Percentiles rank a stretch among this genome's conserved stretches.
Conservation (phyloP, 2,888 invertebrate species). For the Noctua comes region DNA sequence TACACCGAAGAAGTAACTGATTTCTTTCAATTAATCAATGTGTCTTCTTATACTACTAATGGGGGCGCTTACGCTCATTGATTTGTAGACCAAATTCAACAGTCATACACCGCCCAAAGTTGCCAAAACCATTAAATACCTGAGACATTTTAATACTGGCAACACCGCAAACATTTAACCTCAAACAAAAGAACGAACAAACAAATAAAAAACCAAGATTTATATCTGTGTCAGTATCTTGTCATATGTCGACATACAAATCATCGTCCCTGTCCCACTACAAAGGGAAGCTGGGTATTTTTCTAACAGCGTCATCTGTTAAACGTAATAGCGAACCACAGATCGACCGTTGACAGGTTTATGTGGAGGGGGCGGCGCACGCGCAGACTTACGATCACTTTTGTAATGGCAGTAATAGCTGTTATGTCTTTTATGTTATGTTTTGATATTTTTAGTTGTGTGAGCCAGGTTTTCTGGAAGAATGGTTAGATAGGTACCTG, state of each 20-base stretch:
- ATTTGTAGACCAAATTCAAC: neutral
- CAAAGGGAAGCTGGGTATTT: constrained; percentile 65
- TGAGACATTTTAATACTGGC: neutral
- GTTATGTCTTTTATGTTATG: constrained; percentile 50
- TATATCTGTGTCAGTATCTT: constrained; percentile 64
- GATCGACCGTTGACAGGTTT: constrained; percentile 81
- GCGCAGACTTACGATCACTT: constrained; percentile 62
- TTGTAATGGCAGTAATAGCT: constrained; percentile 54
- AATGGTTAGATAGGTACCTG: neutral
- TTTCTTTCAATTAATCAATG: neutral
- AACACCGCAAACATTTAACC: constrained; percentile 31
- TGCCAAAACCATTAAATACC: neutral
- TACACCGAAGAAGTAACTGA: neutral
- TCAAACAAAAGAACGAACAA: constrained; percentile 44
- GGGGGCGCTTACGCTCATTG: neutral
- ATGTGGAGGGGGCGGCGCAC: constrained; percentile 67
- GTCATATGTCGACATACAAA: constrained; percentile 65
- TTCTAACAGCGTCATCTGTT: constrained; percentile 68
- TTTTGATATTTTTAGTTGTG: constrained; percentile 34
- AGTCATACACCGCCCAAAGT: neutral
- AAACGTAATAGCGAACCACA: constrained; percentile 71
- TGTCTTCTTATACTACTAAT: neutral
- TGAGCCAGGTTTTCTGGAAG: neutral
- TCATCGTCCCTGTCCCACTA: constrained; percentile 57
- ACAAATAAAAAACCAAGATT: constrained; percentile 59